Conservation (phyloP, 2,888 invertebrate species). For the Athalia cordata region DNA sequence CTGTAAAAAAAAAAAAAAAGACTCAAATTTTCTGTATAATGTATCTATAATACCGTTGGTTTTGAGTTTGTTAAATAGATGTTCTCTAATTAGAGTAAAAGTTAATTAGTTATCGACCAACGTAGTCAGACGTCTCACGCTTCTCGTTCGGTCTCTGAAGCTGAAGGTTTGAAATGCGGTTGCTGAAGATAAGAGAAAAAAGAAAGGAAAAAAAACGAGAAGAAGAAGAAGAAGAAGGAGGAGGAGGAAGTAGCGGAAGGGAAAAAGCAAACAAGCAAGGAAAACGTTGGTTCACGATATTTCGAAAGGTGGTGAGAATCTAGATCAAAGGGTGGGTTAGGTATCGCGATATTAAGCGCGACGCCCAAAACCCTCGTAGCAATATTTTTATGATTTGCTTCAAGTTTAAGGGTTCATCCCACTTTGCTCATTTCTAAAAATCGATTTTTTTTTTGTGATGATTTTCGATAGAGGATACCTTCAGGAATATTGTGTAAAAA, state of each 20-base stretch:
- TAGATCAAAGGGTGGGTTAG: constrained; percentile 43
- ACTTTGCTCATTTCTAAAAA: too few species aligned
- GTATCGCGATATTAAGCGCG: constrained; percentile 44
- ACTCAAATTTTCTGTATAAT: too few species aligned
- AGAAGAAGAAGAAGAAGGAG: not conserved
- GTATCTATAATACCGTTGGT: too few species aligned
- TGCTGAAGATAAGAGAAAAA: constrained; percentile 40
- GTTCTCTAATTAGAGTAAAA: constrained; percentile 50
- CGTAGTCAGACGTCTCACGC: constrained; percentile 34
- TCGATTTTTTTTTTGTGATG: too few species aligned
- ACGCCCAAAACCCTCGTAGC: constrained; percentile 17
- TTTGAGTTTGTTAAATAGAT: constrained; percentile 28
- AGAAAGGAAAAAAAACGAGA: not conserved
- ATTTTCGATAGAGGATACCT: too few species aligned
- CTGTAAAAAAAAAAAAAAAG: too few species aligned
- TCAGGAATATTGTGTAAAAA: too few species aligned
- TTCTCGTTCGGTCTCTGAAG: constrained; percentile 44
- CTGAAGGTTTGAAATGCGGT: constrained; percentile 44
- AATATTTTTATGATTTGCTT: constrained; percentile 35
- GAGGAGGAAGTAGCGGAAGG: not conserved
- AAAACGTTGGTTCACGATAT: constrained; percentile 23
- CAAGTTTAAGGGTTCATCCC: too few species aligned
- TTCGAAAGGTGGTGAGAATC: constrained; percentile 10
- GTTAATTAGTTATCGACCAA: constrained; percentile 52
- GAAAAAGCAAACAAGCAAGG: not conserved